Evolutionary conservation across 2,888 invertebrate species (phyloP), one percentile per base, ranked within the genome.

Genomic region (Cryptophagus acutangulus): DNA sequence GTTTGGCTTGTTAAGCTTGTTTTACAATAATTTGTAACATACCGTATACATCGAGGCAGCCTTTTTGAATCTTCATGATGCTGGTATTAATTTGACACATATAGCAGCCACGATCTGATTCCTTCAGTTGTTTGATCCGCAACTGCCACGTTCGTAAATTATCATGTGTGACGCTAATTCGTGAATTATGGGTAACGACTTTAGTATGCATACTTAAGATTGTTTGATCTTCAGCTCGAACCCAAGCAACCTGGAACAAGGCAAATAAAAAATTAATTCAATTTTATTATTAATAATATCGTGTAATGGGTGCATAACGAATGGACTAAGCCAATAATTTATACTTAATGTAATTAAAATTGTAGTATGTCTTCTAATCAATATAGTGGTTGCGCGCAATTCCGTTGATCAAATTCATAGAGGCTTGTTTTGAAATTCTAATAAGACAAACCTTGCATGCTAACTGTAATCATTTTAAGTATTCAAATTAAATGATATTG

Each of bases 21-120:
- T n/a, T n/a, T n/a, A n/a, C n/a, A n/a, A n/a, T n/a, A n/a, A n/a
- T n/a, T n/a, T n/a, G n/a, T n/a, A n/a, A 71, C 79, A 78, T 67
- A 91, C 91, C 88, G 63, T 86, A 84, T 13, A 91, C 89, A 65
- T 90, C 89, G 43, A 91, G 78, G 63, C 91, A 91, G 5, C 90
- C 90, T 40, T 87, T 77, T 71, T 88, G 86, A 65, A 86, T 87
- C 71, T 84, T 89, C 86, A 91, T 87, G 38, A 81, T 79, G 46
- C 81, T 84, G 1, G 89, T 90, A 72, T 91, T 91, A 61, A 91
- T 88, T 75, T 91, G 90, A 63, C 91, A 91, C 86, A 90, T 88
- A 71, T 91, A 91, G 66, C 90, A 91, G 44, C 87, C 91, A 31
- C 84, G 78, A 69, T 91, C 91, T 29, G 82, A 78, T 57, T 87